phyloP scores from a whole-genome alignment of 2,113 vertebrate genomes.

The Phrynosoma platyrhinos region DNA sequence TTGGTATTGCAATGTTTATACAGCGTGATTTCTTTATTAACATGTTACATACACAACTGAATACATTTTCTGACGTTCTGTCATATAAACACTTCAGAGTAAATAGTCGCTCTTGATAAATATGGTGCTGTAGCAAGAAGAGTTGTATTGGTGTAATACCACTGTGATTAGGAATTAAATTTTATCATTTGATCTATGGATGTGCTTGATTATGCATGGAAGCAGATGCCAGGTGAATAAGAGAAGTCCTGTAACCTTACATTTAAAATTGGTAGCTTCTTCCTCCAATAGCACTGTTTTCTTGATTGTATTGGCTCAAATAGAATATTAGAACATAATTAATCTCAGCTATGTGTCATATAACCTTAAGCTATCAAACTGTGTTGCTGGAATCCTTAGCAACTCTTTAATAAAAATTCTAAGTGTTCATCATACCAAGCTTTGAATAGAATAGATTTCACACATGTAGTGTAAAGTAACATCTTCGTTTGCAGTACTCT shows the following conservation, averaged over 20 bases:
- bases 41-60: neutral
- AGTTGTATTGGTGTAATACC: neutral
- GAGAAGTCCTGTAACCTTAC: neutral
- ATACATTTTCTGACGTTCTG: neutral
- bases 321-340: conserved; percentile 6
- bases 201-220: neutral
- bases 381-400: neutral
- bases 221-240: neutral
- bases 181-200: neutral
- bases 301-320: neutral
- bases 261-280: conserved; percentile 6
- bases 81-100: neutral
- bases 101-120: neutral
- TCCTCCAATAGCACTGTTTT: neutral
- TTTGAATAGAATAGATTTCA: neutral
- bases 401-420: neutral
- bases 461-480: neutral
- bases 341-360: neutral
- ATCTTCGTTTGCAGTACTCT: neutral
- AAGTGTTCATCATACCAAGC: neutral
- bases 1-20: neutral
- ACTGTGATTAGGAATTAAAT: neutral
- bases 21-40: neutral
- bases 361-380: conserved; percentile 14
- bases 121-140: neutral